These are phyloP conservation scores for Strigamia crassipes DNA, from an alignment of 2,888 invertebrate genomes.

Conservation along the genomic window DNA sequence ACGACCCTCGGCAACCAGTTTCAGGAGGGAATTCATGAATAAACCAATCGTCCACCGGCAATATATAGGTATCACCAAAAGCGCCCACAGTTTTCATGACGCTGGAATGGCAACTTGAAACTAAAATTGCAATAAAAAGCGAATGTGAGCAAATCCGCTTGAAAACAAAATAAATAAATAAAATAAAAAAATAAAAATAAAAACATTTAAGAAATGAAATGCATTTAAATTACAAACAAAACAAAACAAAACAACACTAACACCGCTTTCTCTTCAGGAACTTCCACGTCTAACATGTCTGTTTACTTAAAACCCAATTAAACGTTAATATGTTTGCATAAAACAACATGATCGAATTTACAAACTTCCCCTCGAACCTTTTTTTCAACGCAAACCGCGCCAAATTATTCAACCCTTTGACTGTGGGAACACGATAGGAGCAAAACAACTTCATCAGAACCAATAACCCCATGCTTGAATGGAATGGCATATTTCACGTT, in stretches of 20 bases:
- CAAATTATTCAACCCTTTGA: not conserved
- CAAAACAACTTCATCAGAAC: conserved; percentile 42
- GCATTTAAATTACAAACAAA: not conserved
- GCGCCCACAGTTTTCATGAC: conserved; percentile 22
- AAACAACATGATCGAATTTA: not conserved
- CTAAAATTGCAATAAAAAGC: conserved; percentile 38
- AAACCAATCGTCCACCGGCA: conserved; percentile 42
- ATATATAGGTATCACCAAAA: conserved; percentile 33
- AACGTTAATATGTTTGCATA: not conserved
- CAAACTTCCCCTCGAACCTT: not conserved
- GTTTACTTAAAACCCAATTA: not conserved
- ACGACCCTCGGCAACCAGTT: conserved; percentile 40
- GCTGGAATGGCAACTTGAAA: conserved; percentile 19
- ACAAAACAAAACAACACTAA: not conserved
- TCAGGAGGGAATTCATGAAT: conserved; percentile 35
- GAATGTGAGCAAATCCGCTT: not conserved
- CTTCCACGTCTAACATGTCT: too few relatives aligned
- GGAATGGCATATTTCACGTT: conserved; percentile 40
- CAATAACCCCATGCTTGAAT: conserved; percentile 31
- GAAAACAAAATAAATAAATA: not conserved
- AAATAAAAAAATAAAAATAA: not conserved
- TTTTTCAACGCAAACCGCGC: not conserved
- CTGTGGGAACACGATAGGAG: conserved; percentile 17
- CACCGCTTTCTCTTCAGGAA: not conserved
- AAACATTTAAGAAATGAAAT: not conserved